Evolutionary conservation across 2,888 invertebrate species (phyloP).

Genomic region (Plutella xylostella): DNA sequence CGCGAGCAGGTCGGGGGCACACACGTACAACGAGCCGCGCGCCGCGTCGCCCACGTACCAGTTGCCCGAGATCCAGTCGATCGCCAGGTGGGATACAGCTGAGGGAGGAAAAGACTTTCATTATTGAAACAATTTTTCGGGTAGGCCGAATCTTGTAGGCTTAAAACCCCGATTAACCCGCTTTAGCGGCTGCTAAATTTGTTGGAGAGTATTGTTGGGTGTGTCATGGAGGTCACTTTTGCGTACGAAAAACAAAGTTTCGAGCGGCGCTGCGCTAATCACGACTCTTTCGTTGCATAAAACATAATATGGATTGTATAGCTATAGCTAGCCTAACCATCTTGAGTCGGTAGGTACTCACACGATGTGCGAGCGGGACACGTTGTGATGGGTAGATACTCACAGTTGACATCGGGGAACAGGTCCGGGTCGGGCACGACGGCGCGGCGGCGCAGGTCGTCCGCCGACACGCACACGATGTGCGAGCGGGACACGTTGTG

Average conservation of each 20-base stretch:
- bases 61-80: slow-evolving; percentile 89
- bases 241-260: too few relatives aligned
- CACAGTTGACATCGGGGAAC: slow-evolving; percentile 74
- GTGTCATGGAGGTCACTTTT: too few relatives aligned
- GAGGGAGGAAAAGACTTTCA: slow-evolving; percentile 13
- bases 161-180: too few relatives aligned
- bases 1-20: slow-evolving; percentile 68
- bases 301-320: too few relatives aligned
- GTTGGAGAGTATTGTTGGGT: too few relatives aligned
- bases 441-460: slow-evolving; percentile 72
- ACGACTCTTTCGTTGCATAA: too few relatives aligned
- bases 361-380: slow-evolving; percentile 65
- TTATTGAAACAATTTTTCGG: too few relatives aligned
- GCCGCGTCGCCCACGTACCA: slow-evolving; percentile 85
- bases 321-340: too few relatives aligned
- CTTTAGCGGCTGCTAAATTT: too few relatives aligned
- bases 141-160: too few relatives aligned
- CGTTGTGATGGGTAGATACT: slow-evolving; percentile 72
- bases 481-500: slow-evolving; percentile 65
- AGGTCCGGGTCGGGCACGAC: slow-evolving; percentile 69
- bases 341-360: slow-evolving; percentile 77
- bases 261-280: too few relatives aligned
- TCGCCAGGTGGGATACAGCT: slow-evolving; percentile 80
- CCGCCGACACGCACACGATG: slow-evolving; percentile 75
- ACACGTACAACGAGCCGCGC: slow-evolving; percentile 78